A percentile compares a stretch with the other conserved stretches of the same genome.
Conservation (phyloP, 2,888 invertebrate genomes). For the Lapara coniferarum region DNA sequence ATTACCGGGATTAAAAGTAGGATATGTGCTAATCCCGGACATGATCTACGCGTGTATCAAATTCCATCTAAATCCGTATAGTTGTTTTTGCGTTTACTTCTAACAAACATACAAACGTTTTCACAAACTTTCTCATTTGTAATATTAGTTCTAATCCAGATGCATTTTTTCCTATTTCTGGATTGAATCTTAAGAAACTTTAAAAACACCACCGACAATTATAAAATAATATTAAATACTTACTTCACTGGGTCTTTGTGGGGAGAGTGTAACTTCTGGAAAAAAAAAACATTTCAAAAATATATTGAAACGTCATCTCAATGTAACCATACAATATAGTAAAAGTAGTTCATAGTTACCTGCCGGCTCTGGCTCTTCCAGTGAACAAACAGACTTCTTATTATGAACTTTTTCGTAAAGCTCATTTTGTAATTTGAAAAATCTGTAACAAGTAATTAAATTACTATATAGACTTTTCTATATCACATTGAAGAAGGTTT, state of each 20-base stretch:
- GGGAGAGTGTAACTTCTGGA: not conserved
- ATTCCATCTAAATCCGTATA: no score
- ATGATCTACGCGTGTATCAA: no score
- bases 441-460: constrained; percentile 53
- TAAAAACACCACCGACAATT: no score
- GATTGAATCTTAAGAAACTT: no score
- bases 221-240: not conserved
- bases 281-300: not conserved
- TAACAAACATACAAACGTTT: no score
- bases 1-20: no score
- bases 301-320: not conserved
- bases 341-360: not conserved
- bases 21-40: no score
- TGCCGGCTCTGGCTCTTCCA: constrained; percentile 1
- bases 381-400: constrained; percentile 36
- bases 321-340: not conserved
- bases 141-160: no score
- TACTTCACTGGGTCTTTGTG: constrained; percentile 1
- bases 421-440: constrained; percentile 69
- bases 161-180: no score
- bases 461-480: not conserved
- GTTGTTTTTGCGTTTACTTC: no score
- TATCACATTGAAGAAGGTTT: not conserved
- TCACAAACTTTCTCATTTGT: no score
- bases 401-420: constrained; percentile 56